Conservation (phyloP, 1,140 invertebrate species). For the Drosophila burlai region DNA sequence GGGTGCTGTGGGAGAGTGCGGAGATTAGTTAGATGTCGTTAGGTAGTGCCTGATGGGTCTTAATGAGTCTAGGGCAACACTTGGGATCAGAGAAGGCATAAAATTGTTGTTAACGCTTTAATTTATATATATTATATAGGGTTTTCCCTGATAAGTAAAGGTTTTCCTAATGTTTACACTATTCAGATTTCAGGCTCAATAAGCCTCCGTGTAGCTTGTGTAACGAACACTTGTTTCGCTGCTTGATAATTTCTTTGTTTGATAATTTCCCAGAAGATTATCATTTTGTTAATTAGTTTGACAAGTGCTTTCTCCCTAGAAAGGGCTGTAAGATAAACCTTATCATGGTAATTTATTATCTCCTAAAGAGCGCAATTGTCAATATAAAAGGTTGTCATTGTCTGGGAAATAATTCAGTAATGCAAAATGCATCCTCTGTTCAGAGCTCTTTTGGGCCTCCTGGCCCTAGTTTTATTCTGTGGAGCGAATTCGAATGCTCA, state of each 20-base stretch:
- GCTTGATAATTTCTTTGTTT: neutral
- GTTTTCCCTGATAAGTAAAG: no score
- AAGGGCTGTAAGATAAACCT: neutral
- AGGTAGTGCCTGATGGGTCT: no score
- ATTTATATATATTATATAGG: no score
- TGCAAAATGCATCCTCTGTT: neutral
- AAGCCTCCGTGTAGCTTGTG: neutral
- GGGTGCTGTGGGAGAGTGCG: slow-evolving; percentile 87
- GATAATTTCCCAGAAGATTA: neutral
- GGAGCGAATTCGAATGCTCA: neutral
- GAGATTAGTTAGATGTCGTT: neutral
- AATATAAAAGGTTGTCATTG: neutral
- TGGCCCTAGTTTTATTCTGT: neutral
- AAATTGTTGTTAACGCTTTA: neutral
- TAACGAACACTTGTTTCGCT: neutral
- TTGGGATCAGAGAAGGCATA: neutral
- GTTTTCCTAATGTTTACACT: no score
- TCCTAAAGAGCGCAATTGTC: neutral
- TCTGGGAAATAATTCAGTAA: neutral
- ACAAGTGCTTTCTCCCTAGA: neutral
- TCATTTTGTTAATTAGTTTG: neutral
- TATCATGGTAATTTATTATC: neutral
- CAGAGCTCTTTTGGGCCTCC: neutral
- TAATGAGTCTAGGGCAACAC: neutral
- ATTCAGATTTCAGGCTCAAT: neutral